Conservation (phyloP, 2,113 vertebrate species). For the Opisthocomus hoazin region DNA sequence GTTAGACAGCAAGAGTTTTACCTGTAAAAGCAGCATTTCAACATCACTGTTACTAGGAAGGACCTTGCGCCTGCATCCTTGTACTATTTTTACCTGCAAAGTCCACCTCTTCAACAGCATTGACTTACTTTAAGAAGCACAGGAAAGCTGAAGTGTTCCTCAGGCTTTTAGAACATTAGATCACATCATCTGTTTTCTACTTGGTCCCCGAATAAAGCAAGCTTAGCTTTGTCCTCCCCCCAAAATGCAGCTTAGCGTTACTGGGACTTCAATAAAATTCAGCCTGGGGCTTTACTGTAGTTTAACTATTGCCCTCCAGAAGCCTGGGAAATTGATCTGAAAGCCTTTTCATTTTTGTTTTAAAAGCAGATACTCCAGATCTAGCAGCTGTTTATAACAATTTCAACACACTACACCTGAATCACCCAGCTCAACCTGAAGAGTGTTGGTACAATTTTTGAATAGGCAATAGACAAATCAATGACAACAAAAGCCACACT, state of each 20-base stretch:
- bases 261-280: not conserved
- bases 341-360: not conserved
- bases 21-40: not conserved
- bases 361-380: not conserved
- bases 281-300: not conserved
- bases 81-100: conserved; percentile 11
- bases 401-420: not conserved
- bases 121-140: not conserved
- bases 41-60: not conserved
- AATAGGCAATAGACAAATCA: not conserved
- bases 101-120: not conserved
- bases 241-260: not conserved
- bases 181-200: not conserved
- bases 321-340: not conserved
- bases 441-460: no score
- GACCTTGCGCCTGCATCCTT: not conserved
- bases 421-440: not conserved
- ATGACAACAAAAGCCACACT: not conserved
- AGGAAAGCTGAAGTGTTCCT: not conserved
- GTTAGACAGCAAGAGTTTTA: not conserved
- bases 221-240: not conserved
- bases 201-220: not conserved
- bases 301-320: not conserved
- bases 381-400: not conserved
- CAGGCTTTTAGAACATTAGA: not conserved